Percentiles rank a stretch among this genome's conserved stretches.
phyloP scores from a whole-genome alignment of 2,888 invertebrate genomes.

The Eupithecia insigniata region DNA sequence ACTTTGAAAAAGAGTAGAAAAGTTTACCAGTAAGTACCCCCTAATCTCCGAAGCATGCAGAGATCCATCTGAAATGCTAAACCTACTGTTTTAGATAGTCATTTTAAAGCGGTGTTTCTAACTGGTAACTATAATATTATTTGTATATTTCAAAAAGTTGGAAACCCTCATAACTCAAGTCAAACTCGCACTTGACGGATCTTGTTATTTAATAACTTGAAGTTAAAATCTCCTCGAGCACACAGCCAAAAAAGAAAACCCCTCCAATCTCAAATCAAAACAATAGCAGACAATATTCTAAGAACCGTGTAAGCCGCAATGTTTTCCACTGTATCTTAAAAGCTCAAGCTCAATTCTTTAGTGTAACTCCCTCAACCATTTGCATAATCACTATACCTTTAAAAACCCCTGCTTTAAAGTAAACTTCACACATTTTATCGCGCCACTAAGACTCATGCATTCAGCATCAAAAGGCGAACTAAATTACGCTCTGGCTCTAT shows the following conservation, averaged over 20 bases:
- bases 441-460: constrained; percentile 19
- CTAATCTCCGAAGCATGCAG: too few species aligned
- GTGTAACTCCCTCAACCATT: constrained; percentile 3
- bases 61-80: too few species aligned
- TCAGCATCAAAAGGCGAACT: constrained; percentile 40
- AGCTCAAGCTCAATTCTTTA: background rate
- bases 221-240: background rate
- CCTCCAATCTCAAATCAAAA: background rate
- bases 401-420: background rate
- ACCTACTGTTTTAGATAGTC: too few species aligned
- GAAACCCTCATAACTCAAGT: too few species aligned
- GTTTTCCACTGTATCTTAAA: background rate
- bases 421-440: constrained; percentile 15
- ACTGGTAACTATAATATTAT: too few species aligned
- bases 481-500: constrained; percentile 51
- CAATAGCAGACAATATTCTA: background rate
- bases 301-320: background rate
- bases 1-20: too few species aligned
- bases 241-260: background rate
- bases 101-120: too few species aligned
- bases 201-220: too few species aligned
- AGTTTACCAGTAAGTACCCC: too few species aligned
- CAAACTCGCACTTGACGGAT: too few species aligned
- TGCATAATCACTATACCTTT: constrained; percentile 8
- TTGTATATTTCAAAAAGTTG: too few species aligned